Base-by-base conservation (phyloP, 1,140 invertebrate species). In the Bathynomus jamesi region DNA sequence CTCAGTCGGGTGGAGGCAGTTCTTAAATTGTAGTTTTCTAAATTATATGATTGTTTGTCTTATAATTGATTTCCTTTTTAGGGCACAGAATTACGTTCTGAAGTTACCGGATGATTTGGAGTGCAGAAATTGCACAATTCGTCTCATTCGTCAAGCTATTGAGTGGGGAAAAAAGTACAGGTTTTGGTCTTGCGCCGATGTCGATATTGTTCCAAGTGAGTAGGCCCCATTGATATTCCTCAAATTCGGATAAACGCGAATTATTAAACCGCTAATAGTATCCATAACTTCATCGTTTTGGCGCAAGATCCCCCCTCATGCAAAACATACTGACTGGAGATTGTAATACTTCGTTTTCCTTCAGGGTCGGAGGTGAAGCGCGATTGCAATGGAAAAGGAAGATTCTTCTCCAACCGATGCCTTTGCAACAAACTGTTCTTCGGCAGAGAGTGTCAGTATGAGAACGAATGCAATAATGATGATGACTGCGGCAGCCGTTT, bases 131-230 rank as follows among this genome's bases (percentile, higher is more conserved):
- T 98, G 96, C 81, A 94, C 93, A 0, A 84, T 98, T 32, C 86
- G 95, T 64, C 83, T 98, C 66, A 85, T 96, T 10, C 84, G 94
- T 0, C 90, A 97, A 82, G 95, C 95, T 0, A 85, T 87, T 24
- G 94, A 98, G 84, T 97, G 93, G 93, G 88, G 89, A 0, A 82
- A 83, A 11, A 87, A 83, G 76, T 97, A 96, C 81, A 85, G 88
- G 75, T 97, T 98, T 83, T 95, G 93, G 92, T 95, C 93, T 0
- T 98, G 96, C 79, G 91, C 95, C 2, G 95, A 98, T 83, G 89
- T 98, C 61, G 93, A 96, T 79, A 92, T 98, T 75, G 86, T 83
- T 28, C 77, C 69, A 11, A 29, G 73, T 76, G 67, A 69, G 72
- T 67, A 32, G n/a, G n/a, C n/a, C n/a, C n/a, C n/a, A n/a, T n/a